phyloP scores from a whole-genome alignment of 2,113 vertebrate species.

The Chlamydotis undulata region DNA sequence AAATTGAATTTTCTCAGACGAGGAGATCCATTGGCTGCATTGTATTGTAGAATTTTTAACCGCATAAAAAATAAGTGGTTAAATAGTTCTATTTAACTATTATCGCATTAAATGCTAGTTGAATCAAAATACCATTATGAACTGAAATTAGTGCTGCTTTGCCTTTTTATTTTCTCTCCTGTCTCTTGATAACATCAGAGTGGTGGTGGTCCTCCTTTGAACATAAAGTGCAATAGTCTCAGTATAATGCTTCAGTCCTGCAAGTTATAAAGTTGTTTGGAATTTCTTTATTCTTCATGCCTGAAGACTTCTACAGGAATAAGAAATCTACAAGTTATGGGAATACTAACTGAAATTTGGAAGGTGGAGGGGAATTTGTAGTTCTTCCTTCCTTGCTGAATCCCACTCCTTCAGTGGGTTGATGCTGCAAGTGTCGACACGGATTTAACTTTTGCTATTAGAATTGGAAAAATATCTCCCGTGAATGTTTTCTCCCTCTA shows the following conservation, averaged over 20 bases:
- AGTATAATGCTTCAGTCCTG: background rate
- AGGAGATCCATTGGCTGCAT: background rate
- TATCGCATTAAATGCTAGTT: background rate
- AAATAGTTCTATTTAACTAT: background rate
- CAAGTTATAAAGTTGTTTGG: background rate
- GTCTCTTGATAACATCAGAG: background rate
- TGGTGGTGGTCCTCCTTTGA: background rate
- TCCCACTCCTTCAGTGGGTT: background rate
- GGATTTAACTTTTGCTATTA: background rate
- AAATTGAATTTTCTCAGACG: background rate
- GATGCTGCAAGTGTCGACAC: background rate
- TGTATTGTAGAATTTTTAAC: background rate
- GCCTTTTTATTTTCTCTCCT: background rate
- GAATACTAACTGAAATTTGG: background rate
- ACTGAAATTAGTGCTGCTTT: background rate
- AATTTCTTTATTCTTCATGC: background rate
- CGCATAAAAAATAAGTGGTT: background rate
- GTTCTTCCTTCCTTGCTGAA: background rate
- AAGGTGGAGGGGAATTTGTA: background rate
- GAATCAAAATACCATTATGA: background rate
- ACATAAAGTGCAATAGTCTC: background rate
- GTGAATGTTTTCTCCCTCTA: background rate
- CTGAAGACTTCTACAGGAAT: background rate
- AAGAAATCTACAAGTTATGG: background rate
- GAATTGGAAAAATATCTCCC: background rate